Evolutionary conservation across 2,797 vertebrate species (phyloP).

Genomic region (Discoglossus pictus): DNA sequence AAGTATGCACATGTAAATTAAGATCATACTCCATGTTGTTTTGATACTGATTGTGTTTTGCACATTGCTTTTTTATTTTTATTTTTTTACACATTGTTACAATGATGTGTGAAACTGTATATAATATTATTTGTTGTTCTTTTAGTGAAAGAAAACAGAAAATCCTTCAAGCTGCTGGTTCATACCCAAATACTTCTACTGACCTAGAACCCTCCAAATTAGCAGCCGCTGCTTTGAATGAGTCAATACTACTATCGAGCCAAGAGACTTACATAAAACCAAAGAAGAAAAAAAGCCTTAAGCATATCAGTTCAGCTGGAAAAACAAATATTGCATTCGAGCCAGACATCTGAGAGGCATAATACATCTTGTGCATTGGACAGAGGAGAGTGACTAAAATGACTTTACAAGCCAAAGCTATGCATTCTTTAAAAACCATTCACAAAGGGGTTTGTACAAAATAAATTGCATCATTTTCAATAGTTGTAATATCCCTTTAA

Average conservation of each 20-base stretch:
- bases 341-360: conserved; percentile 57
- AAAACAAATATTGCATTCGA: conserved; percentile 73
- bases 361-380: too few species aligned
- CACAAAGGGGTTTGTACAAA: too few species aligned
- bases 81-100: neutral
- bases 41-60: too few species aligned
- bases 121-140: neutral
- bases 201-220: neutral
- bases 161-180: neutral
- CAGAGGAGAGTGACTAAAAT: too few species aligned
- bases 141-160: conserved; percentile 16
- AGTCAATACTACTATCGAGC: conserved; percentile 30
- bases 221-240: conserved; percentile 52
- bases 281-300: conserved; percentile 58
- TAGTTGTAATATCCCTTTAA: too few species aligned
- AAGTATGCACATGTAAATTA: too few species aligned
- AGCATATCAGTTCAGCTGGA: conserved; percentile 67
- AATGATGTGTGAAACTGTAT: too few species aligned
- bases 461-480: too few species aligned
- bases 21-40: too few species aligned
- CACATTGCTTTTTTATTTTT: neutral
- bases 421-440: too few species aligned
- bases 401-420: too few species aligned
- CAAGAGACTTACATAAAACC: conserved; percentile 60
- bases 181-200: neutral